phyloP scores from a whole-genome alignment of 2,113 vertebrate species.

The Uria aalge region DNA sequence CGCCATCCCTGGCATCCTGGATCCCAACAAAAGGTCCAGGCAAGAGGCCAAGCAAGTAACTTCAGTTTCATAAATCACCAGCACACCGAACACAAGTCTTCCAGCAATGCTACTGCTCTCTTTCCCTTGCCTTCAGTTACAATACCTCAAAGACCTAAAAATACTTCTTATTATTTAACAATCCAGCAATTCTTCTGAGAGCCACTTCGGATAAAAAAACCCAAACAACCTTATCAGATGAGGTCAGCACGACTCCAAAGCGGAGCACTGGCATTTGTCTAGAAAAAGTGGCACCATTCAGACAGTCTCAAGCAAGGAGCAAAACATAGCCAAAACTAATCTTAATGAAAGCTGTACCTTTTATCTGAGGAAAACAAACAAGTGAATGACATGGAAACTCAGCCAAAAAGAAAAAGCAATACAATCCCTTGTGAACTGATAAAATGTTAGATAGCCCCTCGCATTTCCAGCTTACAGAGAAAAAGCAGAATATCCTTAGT shows the following conservation, averaged over 20 bases:
- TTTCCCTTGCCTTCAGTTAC: background rate
- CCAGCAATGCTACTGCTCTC: background rate
- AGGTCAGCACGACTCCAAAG: background rate
- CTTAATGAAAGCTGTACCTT: background rate
- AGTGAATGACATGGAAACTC: background rate
- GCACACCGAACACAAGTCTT: background rate
- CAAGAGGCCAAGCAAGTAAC: background rate
- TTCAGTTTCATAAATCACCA: background rate
- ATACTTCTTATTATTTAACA: background rate
- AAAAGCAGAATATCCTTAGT: background rate
- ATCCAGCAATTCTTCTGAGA: background rate
- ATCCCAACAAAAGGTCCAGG: background rate
- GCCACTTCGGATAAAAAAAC: background rate
- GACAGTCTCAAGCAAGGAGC: background rate
- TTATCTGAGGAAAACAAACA: background rate
- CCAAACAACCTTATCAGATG: background rate
- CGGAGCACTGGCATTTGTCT: background rate
- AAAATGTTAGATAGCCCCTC: background rate
- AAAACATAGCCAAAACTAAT: background rate
- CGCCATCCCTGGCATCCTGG: background rate
- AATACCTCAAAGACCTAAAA: background rate
- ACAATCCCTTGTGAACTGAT: background rate
- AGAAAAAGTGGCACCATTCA: background rate
- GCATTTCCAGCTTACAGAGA: background rate
- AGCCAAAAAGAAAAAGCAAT: background rate